Evolutionary conservation across 2,113 vertebrate species (phyloP).

Genomic region (Burhinus bistriatus): DNA sequence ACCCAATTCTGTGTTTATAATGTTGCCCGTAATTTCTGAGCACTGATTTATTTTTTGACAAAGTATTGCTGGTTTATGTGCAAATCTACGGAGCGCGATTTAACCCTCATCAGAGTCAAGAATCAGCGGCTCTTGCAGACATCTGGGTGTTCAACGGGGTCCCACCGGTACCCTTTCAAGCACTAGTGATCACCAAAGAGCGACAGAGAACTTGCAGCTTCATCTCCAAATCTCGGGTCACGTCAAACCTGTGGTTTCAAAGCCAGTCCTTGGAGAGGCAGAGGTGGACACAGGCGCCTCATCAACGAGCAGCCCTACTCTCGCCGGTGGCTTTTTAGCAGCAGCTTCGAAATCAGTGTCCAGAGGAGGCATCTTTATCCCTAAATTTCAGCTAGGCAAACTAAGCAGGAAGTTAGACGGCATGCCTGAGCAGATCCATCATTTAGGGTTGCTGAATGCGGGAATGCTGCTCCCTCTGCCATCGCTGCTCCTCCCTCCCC

Average conservation of each 20-base stretch:
- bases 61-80: not conserved
- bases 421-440: not conserved
- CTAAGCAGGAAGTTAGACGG: fast-evolving
- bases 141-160: not conserved
- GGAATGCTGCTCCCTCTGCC: not conserved
- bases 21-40: not conserved
- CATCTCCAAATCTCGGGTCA: not conserved
- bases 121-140: not conserved
- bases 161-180: not conserved
- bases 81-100: not conserved
- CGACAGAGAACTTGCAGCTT: not conserved
- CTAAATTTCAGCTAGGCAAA: not conserved
- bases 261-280: not conserved
- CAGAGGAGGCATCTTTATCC: not conserved
- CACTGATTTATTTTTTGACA: not conserved
- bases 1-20: not conserved
- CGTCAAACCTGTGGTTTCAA: not conserved
- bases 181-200: not conserved
- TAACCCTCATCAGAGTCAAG: not conserved
- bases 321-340: not conserved
- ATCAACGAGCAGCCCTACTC: not conserved
- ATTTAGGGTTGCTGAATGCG: fast-evolving
- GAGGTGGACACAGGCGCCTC: not conserved
- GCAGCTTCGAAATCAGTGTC: not conserved
- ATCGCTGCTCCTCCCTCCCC: not conserved